These are phyloP conservation scores for Athene cunicularia DNA, from an alignment of 2,113 vertebrate genomes.

Conservation along the genomic window DNA sequence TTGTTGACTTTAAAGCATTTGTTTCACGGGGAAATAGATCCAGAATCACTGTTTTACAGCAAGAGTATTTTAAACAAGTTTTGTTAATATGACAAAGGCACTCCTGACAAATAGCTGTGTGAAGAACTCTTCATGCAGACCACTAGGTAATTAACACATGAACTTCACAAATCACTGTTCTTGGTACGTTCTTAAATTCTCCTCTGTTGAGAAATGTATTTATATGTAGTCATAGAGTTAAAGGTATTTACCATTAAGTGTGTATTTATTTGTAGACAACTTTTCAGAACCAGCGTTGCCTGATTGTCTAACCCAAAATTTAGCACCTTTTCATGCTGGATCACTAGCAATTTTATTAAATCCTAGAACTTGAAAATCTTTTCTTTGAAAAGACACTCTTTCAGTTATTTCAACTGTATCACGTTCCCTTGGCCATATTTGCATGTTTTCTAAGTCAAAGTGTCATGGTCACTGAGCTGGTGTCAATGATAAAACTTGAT, in stretches of 20 bases:
- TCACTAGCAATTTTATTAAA: background rate
- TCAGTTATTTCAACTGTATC: background rate
- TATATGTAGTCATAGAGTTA: background rate
- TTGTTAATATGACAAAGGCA: background rate
- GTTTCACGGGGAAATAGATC: background rate
- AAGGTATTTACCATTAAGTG: background rate
- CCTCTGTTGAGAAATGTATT: background rate
- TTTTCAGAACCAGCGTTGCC: background rate
- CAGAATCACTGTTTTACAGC: background rate
- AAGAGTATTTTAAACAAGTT: background rate
- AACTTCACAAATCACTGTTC: background rate
- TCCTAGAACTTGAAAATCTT: background rate
- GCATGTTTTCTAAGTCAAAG: background rate
- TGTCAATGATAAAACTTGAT: background rate
- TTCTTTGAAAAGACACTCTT: background rate
- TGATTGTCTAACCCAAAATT: background rate
- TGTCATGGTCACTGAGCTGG: background rate
- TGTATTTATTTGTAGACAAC: background rate
- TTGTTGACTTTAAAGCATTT: background rate
- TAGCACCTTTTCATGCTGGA: background rate
- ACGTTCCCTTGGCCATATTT: background rate
- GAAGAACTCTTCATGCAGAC: background rate
- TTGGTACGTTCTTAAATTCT: background rate
- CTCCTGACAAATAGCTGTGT: background rate
- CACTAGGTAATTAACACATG: background rate